Evolutionary conservation across 2,888 invertebrate genomes (phyloP).

Genomic region (Acanthoscelides obtectus): DNA sequence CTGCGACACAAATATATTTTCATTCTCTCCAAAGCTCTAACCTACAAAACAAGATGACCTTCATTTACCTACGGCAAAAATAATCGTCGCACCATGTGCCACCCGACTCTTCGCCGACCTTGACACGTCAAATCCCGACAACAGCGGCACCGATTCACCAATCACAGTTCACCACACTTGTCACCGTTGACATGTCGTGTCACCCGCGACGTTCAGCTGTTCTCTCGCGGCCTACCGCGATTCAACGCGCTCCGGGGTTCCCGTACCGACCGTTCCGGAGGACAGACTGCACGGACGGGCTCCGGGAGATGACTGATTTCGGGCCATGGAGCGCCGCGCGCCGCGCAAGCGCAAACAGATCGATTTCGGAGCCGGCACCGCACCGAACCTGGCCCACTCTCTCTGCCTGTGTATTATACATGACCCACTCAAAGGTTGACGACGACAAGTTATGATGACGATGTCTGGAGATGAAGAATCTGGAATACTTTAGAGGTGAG

Average conservation of each 20-base stretch:
- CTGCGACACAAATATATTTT: background rate
- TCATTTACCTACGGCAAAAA: background rate
- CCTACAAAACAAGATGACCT: background rate
- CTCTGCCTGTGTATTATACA: slow-evolving; percentile 40
- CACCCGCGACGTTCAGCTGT: background rate
- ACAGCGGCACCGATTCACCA: background rate
- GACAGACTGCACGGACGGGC: slow-evolving; percentile 36
- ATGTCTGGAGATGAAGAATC: slow-evolving; percentile 3
- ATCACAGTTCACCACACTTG: background rate
- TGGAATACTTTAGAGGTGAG: background rate
- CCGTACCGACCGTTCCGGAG: slow-evolving; percentile 27
- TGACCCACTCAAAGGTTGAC: slow-evolving; percentile 37
- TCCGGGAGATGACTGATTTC: slow-evolving; percentile 36
- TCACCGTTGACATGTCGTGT: background rate
- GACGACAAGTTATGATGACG: slow-evolving; percentile 24
- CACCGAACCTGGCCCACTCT: slow-evolving; percentile 42
- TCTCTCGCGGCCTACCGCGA: background rate
- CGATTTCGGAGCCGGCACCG: slow-evolving; percentile 36
- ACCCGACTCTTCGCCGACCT: background rate
- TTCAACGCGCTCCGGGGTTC: background rate
- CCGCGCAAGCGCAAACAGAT: slow-evolving; percentile 40
- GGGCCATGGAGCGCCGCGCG: slow-evolving; percentile 21
- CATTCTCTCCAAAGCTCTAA: background rate
- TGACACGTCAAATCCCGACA: background rate
- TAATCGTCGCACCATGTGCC: background rate